phyloP scores from a whole-genome alignment of 2,888 invertebrate species.

The Drosophila bunnanda region DNA sequence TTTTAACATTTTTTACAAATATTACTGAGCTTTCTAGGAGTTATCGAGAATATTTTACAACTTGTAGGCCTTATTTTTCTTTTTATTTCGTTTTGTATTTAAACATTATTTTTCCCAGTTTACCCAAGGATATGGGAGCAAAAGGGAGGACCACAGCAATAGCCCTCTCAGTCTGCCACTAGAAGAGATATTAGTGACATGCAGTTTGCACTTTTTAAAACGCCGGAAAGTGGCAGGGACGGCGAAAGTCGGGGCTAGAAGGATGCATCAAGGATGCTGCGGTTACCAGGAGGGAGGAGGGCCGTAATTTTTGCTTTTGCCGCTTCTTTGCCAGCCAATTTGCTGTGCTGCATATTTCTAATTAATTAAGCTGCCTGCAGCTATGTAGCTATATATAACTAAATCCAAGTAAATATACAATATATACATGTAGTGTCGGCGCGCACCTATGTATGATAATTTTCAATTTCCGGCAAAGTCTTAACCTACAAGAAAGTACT shows the following conservation, averaged over 20 bases:
- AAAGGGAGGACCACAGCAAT: not conserved
- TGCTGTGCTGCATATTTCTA: slow-evolving; percentile 71
- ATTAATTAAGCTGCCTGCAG: slow-evolving; percentile 70
- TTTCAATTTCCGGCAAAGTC: slow-evolving; percentile 66
- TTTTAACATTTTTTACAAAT: too few species aligned
- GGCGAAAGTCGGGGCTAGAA: not conserved
- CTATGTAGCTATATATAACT: slow-evolving; percentile 7
- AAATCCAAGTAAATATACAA: slow-evolving; percentile 15
- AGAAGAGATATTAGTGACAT: slow-evolving; percentile 68
- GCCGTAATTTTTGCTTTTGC: not conserved
- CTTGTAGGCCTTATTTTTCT: too few species aligned
- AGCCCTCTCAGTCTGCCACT: slow-evolving; percentile 43
- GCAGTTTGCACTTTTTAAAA: slow-evolving; percentile 65
- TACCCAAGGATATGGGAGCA: not conserved
- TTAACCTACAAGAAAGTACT: not conserved
- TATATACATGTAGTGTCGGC: not conserved
- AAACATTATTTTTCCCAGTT: not conserved
- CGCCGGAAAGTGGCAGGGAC: slow-evolving; percentile 44
- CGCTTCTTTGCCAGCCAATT: slow-evolving; percentile 59
- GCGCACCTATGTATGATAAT: slow-evolving; percentile 40
- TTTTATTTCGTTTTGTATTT: too few species aligned
- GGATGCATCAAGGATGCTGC: slow-evolving; percentile 24
- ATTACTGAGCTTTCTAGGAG: too few species aligned
- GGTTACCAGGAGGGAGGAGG: not conserved
- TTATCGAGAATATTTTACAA: too few species aligned